Conservation (phyloP, 64 coral and sea anemone species). For the Stichodactyla mertensii region DNA sequence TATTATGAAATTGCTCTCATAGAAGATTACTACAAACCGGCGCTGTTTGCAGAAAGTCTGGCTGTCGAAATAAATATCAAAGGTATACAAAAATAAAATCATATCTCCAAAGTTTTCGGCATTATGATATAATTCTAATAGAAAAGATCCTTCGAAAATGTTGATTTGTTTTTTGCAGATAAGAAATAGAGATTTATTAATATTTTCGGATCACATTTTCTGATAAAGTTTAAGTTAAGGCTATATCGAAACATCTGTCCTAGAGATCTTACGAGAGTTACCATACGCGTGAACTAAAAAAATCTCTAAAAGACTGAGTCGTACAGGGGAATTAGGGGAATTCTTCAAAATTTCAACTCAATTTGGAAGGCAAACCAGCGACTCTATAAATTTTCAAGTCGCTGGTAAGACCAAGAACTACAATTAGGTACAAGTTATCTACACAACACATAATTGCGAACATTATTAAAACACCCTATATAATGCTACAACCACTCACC, state of each 20-base stretch:
- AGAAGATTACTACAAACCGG: not conserved
- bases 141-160: too few species aligned
- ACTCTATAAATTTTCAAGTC: not conserved
- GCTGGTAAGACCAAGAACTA: not conserved
- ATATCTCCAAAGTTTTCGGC: not conserved
- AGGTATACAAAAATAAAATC: not conserved
- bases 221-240: not conserved
- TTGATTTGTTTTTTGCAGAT: too few species aligned
- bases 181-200: not conserved
- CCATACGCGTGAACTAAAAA: not conserved
- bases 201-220: not conserved
- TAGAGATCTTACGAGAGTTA: not conserved
- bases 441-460: not conserved
- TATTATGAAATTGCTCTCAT: not conserved
- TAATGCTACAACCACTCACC: slow-evolving; percentile 2
- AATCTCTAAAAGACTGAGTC: too few species aligned
- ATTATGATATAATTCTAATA: not conserved
- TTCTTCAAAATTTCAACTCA: too few species aligned
- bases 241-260: not conserved
- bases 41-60: not conserved
- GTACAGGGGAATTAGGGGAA: too few species aligned
- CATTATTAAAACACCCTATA: not conserved
- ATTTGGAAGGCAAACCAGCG: too few species aligned
- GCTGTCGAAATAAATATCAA: slow-evolving; percentile 3
- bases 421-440: not conserved